Percentiles rank a stretch among this genome's conserved stretches.
Conservation (phyloP, 2,888 invertebrate species). For the Amphipyra berbera region DNA sequence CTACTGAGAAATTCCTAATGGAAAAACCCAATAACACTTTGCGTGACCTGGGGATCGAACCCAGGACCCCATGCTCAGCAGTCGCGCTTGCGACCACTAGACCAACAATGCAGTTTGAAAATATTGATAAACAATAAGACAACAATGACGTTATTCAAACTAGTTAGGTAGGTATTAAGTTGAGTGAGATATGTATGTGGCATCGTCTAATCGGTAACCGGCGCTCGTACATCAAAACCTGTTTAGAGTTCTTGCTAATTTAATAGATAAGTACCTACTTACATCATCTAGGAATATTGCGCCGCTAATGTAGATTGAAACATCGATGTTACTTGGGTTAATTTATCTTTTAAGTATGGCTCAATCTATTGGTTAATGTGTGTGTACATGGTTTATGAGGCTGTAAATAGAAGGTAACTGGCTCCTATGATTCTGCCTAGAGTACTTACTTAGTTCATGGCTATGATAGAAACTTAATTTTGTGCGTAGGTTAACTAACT, state of each 20-base stretch:
- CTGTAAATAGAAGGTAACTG: slow-evolving; percentile 4
- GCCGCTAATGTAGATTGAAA: slow-evolving; percentile 19
- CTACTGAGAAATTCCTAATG: too few relatives aligned
- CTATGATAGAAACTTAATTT: too few relatives aligned
- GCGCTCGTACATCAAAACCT: slow-evolving; percentile 33
- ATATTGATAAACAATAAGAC: too few relatives aligned
- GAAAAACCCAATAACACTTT: too few relatives aligned
- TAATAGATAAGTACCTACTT: not conserved
- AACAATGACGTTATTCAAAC: too few relatives aligned
- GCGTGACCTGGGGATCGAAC: too few relatives aligned
- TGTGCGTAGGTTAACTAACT: too few relatives aligned
- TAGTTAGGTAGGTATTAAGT: slow-evolving; percentile 9
- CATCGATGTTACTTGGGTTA: slow-evolving; percentile 16
- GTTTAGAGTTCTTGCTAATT: slow-evolving; percentile 24
- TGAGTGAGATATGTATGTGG: slow-evolving; percentile 35
- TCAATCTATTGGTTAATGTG: not conserved
- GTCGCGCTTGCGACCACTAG: too few relatives aligned
- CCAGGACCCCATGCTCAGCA: too few relatives aligned
- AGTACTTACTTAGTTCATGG: slow-evolving; percentile 4
- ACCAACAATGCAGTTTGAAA: too few relatives aligned
- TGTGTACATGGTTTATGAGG: slow-evolving; percentile 19
- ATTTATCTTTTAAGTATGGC: slow-evolving; percentile 5
- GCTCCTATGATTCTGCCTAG: slow-evolving; percentile 11
- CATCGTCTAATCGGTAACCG: slow-evolving; percentile 7
- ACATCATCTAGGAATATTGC: slow-evolving; percentile 20